Evolutionary conservation across 2,797 vertebrate genomes (phyloP), one percentile per base, ranked within the genome.

Genomic region (Tamandua tetradactyla): DNA sequence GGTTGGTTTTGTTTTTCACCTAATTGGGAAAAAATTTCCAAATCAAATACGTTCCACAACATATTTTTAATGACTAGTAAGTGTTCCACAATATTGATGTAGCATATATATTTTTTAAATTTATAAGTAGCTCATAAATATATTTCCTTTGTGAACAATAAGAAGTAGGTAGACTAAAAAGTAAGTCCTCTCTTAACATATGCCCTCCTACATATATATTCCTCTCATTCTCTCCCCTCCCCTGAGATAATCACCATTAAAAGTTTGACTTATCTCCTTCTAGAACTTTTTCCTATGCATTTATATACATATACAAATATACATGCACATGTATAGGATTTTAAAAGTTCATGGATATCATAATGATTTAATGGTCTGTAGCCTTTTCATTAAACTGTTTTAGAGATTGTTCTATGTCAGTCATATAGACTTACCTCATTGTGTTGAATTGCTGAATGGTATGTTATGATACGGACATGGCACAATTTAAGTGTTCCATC

Each of bases 101-200:
- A 57, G 40, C 25, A 12, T 62, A 69, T 18, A 40, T 57, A 20
- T 87, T 55, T 85, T 82, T 17, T 25, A 61, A 68, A n/a, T 83
- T 95, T 62, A 55, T 18, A 55, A 55, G 17, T 55, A 55, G 18
- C 20, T 55, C 52, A 22, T 55, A 5, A 55, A 72, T 66, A 47
- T 76, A 55, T 42, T 87, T 94, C 80, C 25, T 76, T 89, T 83
- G 30, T 64, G 69, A 89, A 79, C 7, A 59, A 68, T n/a, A 82
- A 79, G 72, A 71, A 85, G 25, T 62, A 69, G 18, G 8, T 59
- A 55, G n/a, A 86, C 44, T 37, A 62, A 74, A 87, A 35, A 12
- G 1, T 32, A 87, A 92, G 14, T 76, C 37, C 10, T 80, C 27
- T 37, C 87, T 61, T 57, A 85, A 82, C 22, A 55, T 42, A n/a